Evolutionary conservation across 2,113 vertebrate species (phyloP).

Genomic region (Heterocephalus glaber): DNA sequence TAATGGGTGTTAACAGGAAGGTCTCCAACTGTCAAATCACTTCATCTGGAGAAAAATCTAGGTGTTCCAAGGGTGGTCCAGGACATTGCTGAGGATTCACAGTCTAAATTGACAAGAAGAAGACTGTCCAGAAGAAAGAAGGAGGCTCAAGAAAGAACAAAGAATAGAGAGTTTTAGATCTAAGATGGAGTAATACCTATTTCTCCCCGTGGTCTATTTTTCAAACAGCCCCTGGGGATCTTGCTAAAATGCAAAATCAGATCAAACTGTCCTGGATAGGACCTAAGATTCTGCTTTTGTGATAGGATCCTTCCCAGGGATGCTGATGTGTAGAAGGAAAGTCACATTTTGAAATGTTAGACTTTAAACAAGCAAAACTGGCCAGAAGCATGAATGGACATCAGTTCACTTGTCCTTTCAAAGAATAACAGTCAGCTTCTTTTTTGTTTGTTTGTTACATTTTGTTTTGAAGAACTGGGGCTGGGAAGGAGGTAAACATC

Average conservation of each 20-base stretch:
- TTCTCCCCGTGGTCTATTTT: neutral
- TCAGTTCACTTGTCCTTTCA: neutral
- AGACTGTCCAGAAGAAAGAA: slow-evolving; percentile 33
- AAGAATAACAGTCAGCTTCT: neutral
- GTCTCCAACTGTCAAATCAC: slow-evolving; percentile 71
- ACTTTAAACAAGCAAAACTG: neutral
- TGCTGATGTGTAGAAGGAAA: rapidly evolving
- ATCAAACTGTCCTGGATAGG: neutral
- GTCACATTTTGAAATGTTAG: neutral
- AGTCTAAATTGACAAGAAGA: slow-evolving; percentile 26
- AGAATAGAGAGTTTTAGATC: neutral
- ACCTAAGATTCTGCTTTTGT: neutral
- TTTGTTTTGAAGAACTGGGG: neutral
- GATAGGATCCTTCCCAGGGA: neutral
- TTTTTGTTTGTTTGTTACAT: neutral
- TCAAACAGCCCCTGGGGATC: neutral
- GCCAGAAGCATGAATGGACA: neutral
- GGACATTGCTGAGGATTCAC: neutral
- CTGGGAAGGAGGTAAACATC: neutral
- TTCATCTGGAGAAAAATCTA: slow-evolving; percentile 53
- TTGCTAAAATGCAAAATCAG: neutral
- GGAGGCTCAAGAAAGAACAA: neutral
- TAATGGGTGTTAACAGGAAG: slow-evolving; percentile 74
- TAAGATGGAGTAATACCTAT: neutral
- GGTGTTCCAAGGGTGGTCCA: slow-evolving; percentile 19